Conservation (phyloP, 2,113 vertebrate species). For the human region DNA sequence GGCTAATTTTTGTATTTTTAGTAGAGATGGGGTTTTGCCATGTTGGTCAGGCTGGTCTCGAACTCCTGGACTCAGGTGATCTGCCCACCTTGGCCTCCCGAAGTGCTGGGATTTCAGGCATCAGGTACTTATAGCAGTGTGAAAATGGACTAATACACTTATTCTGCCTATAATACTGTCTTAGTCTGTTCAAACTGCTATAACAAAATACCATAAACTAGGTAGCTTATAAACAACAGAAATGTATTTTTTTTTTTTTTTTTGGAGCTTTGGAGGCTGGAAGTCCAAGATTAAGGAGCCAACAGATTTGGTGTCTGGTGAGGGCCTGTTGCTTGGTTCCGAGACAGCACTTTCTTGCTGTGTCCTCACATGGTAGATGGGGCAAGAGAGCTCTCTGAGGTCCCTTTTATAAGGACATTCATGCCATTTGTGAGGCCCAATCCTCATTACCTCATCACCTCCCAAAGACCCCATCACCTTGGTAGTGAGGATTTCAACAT, state of each 20-base stretch:
- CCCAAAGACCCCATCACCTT: background rate
- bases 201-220: background rate
- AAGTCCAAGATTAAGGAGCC: too few relatives aligned
- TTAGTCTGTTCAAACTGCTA: background rate
- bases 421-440: too few relatives aligned
- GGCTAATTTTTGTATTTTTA: too few relatives aligned
- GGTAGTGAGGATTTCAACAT: too few relatives aligned
- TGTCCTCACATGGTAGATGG: background rate
- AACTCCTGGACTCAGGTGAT: too few relatives aligned
- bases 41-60: too few relatives aligned
- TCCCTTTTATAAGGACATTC: background rate
- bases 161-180: background rate
- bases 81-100: too few relatives aligned
- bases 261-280: background rate
- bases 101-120: too few relatives aligned
- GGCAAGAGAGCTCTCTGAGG: background rate
- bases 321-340: background rate
- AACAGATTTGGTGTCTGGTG: background rate
- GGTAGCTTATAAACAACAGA: background rate
- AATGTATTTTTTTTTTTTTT: background rate
- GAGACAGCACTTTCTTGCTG: background rate
- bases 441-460: background rate
- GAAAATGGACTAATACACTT: too few relatives aligned
- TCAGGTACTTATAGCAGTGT: too few relatives aligned
- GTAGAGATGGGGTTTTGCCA: too few relatives aligned